Percentiles rank a stretch among this genome's conserved stretches.
Conservation (phyloP, 2,797 vertebrate species). For the Botia kubotai region DNA sequence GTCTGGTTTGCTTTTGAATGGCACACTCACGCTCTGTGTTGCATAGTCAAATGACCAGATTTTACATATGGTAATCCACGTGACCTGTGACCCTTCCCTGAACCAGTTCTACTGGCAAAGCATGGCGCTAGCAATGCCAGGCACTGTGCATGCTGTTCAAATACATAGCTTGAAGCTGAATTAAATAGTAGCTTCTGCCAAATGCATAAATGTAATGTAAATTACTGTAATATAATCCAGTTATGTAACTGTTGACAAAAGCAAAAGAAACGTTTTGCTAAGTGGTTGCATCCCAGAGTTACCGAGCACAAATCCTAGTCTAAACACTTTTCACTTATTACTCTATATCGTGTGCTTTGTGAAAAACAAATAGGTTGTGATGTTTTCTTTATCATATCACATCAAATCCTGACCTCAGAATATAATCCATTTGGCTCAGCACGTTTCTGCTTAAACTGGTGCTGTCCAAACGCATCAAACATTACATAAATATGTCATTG, state of each 20-base stretch:
- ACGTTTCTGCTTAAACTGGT: constrained; percentile 13
- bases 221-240: background rate
- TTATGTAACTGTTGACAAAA: background rate
- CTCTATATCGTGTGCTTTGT: background rate
- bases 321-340: background rate
- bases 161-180: background rate
- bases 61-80: background rate
- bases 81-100: background rate
- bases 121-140: no score
- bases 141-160: no score
- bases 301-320: background rate
- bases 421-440: constrained; percentile 19
- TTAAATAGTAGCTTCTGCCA: background rate
- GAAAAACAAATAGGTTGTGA: background rate
- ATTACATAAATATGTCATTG: constrained; percentile 21
- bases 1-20: background rate
- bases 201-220: background rate
- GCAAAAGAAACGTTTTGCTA: background rate
- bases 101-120: background rate
- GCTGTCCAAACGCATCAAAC: constrained; percentile 15
- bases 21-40: background rate
- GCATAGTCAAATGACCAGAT: background rate
- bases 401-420: constrained; percentile 12
- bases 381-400: background rate
- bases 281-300: background rate